A percentile compares a stretch with the other conserved stretches of the same genome.
These are phyloP conservation scores for Daboia siamensis DNA, from an alignment of 2,113 vertebrate genomes.

Conservation along the genomic window DNA sequence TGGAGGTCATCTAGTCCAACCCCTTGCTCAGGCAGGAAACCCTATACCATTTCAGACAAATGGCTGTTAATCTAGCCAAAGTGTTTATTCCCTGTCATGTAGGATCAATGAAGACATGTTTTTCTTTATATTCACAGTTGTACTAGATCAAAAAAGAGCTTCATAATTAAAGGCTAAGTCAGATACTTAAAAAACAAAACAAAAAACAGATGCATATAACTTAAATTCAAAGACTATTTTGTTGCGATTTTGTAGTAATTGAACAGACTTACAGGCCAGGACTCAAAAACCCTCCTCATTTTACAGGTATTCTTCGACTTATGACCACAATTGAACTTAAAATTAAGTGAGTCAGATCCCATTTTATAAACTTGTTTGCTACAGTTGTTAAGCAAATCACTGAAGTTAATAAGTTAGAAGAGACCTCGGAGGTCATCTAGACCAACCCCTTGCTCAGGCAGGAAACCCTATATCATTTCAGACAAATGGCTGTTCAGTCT, in stretches of 20 bases:
- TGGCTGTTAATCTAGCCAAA: slow-evolving; percentile 30
- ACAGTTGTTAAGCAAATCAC: not conserved
- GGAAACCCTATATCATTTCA: too few relatives aligned
- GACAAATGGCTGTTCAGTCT: too few relatives aligned
- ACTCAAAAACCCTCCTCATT: not conserved
- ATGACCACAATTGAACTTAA: not conserved
- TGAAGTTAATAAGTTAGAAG: not conserved
- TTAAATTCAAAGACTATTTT: not conserved
- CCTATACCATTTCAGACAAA: too few relatives aligned
- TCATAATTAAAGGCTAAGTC: slow-evolving; percentile 44
- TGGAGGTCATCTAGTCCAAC: too few relatives aligned
- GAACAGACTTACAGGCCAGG: not conserved
- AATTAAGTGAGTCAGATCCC: not conserved
- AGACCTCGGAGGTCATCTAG: too few relatives aligned
- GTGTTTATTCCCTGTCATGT: slow-evolving; percentile 48
- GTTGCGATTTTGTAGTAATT: not conserved
- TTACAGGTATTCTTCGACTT: not conserved
- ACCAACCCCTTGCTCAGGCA: too few relatives aligned
- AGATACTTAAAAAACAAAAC: not conserved
- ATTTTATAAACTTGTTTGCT: not conserved
- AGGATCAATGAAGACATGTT: slow-evolving; percentile 36
- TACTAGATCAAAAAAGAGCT: slow-evolving; percentile 31
- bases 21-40: too few relatives aligned
- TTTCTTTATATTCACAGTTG: slow-evolving; percentile 41
- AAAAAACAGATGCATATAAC: slow-evolving; percentile 20